A percentile compares a stretch with the other conserved stretches of the same genome.
These are phyloP conservation scores for Rhabdomys pumilio DNA, from an alignment of 2,797 vertebrate genomes.

Conservation along the genomic window DNA sequence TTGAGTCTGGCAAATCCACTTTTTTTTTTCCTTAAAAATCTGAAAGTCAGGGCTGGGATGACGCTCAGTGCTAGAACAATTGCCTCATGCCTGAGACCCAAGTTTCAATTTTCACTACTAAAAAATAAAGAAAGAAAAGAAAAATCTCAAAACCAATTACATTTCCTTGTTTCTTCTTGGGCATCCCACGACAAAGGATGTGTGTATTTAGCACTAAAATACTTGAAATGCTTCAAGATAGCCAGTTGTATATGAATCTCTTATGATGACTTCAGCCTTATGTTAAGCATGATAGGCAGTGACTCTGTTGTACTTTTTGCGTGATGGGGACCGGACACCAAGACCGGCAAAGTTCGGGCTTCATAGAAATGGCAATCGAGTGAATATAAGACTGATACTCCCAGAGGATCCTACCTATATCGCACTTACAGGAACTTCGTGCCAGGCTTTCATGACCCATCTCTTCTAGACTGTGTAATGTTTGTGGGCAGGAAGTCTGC, in stretches of 20 bases:
- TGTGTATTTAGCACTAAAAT: neutral
- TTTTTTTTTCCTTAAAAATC: neutral
- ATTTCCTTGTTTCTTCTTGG: neutral
- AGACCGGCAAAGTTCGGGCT: neutral
- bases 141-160: neutral
- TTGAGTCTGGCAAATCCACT: neutral
- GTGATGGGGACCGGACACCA: neutral
- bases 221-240: neutral
- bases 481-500: neutral
- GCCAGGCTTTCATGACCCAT: neutral
- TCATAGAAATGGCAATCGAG: neutral
- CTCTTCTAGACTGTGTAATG: neutral
- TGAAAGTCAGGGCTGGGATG: neutral
- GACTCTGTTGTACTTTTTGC: too few species aligned
- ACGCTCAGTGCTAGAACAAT: neutral
- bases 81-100: neutral
- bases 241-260: fast-evolving
- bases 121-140: neutral
- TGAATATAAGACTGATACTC: neutral
- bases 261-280: neutral
- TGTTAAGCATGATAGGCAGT: neutral
- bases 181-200: neutral
- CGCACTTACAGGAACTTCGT: neutral
- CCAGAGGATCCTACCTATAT: neutral
- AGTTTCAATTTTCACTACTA: neutral